Conservation (phyloP, 2,113 vertebrate species). For the Ardeotis arabs region DNA sequence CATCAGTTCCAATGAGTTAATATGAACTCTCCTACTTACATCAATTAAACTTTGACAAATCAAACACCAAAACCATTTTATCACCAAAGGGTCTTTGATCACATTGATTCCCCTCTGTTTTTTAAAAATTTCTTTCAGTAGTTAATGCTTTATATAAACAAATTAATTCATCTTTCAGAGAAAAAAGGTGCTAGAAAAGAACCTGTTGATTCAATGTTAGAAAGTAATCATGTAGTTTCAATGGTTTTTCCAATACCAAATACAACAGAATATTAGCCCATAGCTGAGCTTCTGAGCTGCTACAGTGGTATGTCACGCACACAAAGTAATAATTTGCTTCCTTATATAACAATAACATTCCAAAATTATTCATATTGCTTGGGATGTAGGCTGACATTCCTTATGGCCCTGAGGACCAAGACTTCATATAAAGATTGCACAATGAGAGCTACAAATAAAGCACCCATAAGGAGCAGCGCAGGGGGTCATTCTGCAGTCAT, state of each 20-base stretch:
- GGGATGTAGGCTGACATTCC: neutral
- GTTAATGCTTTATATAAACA: neutral
- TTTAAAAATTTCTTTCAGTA: neutral
- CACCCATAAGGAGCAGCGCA: rapidly evolving
- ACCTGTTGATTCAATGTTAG: neutral
- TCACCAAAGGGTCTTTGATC: neutral
- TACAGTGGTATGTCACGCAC: neutral
- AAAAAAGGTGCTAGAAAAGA: neutral
- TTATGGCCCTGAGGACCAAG: neutral
- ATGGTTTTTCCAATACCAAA: neutral
- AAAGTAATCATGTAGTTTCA: neutral
- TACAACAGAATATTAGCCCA: neutral
- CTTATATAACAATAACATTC: neutral
- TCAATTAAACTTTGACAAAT: neutral
- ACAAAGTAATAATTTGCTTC: neutral
- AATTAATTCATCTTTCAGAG: neutral
- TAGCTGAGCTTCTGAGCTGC: neutral
- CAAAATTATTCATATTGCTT: neutral
- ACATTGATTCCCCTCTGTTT: neutral
- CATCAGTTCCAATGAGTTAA: neutral
- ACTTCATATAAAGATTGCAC: neutral
- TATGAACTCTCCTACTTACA: neutral
- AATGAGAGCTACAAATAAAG: neutral
- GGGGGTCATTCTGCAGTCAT: neutral
- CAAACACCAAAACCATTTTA: neutral